A percentile compares a stretch with the other conserved stretches of the same genome.
phyloP scores from a whole-genome alignment of 2,113 vertebrate genomes.

The Eidolon helvum region DNA sequence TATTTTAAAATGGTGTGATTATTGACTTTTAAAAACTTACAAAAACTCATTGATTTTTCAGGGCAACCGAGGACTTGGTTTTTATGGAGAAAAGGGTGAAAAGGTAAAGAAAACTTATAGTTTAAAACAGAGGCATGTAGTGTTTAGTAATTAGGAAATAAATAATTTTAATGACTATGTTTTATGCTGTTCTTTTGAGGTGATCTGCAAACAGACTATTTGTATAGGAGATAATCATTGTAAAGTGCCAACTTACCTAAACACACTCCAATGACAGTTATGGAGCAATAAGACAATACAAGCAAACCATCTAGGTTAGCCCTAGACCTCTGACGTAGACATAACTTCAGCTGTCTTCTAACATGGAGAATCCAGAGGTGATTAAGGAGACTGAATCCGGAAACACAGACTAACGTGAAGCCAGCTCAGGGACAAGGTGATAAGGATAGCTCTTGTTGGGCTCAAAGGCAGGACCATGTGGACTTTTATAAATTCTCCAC shows the following conservation, averaged over 20 bases:
- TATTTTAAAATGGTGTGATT: not conserved
- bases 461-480: not conserved
- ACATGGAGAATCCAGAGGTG: not conserved
- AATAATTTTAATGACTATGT: fast-evolving
- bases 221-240: too few relatives aligned
- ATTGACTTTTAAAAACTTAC: not conserved
- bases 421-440: not conserved
- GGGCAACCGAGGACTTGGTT: constrained; percentile 86
- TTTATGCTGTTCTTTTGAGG: not conserved
- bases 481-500: not conserved
- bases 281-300: not conserved
- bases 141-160: not conserved
- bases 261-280: not conserved
- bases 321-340: not conserved
- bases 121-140: fast-evolving
- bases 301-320: too few relatives aligned
- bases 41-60: constrained; percentile 73
- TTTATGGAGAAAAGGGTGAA: constrained; percentile 85
- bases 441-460: not conserved
- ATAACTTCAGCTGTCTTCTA: not conserved
- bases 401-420: too few relatives aligned
- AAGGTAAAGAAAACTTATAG: constrained; percentile 79
- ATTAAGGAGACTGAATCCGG: not conserved
- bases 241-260: not conserved
- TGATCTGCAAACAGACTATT: not conserved